Base-by-base conservation (phyloP, 2,113 vertebrate species). In the Baryphthengus martii region DNA sequence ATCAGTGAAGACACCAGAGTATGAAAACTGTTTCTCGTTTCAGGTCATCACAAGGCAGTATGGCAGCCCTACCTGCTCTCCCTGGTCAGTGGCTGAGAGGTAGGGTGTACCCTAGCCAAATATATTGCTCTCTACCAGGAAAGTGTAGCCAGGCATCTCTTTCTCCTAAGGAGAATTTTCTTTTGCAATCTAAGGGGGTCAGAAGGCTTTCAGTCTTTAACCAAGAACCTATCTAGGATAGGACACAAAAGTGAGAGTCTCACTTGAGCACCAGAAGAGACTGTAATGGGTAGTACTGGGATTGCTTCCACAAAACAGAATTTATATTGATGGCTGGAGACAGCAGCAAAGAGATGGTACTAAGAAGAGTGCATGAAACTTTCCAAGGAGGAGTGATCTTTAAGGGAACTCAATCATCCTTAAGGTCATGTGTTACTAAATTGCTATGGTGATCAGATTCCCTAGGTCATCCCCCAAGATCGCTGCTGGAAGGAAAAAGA, bases 11-110 rank as follows among this genome's bases (percentile, higher is more conserved):
- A 4, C 13, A 50, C 3, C 6, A 49, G 31, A 42, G 3, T 4
- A 45, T 17, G 23, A 78, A 63, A 24, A 25, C 31, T 72, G 8
- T 13, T 66, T 2, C 9, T 56, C 39, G 20, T 71, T 66, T 89
- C 33, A 49, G 10, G 11, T n/a, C 17, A 47, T 14, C 5, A 0
- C 10, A 76, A 81, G 31, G 21, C 7, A 35, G 20, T 5, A 17
- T 29, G 21, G 6, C 14, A 78, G 11, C 10, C 9, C 17, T 49
- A 11, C 1, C 3, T 71, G 3, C 6, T 74, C 17, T 53, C 19
- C 2, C 2, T 55, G 18, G 7, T 77, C 40, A 13, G 8, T 56
- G n/a, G 4, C 26, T 29, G 7, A 1, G 3, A 0, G 3, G 3
- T 39, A 55, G 26, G 13, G 8, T 39, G 4, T 28, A 47, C 10